These are phyloP conservation scores for Halcyon senegalensis DNA, from an alignment of 2,113 vertebrate genomes.

Conservation along the genomic window DNA sequence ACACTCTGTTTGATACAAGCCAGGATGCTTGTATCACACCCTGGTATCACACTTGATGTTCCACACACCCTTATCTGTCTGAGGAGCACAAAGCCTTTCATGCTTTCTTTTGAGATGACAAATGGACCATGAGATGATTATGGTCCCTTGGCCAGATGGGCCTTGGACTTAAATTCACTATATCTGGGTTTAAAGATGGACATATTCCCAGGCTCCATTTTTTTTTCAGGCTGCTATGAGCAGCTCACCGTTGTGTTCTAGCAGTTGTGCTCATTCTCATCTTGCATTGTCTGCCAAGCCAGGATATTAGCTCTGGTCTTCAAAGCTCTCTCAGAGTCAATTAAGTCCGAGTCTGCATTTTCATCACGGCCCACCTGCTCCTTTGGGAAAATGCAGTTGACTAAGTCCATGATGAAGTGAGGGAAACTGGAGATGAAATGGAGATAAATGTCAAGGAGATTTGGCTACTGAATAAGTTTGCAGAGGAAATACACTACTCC, in stretches of 20 bases:
- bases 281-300: background rate
- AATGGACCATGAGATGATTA: background rate
- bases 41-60: background rate
- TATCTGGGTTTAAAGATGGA: background rate
- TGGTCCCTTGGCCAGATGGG: background rate
- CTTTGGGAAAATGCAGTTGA: background rate
- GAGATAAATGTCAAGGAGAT: conserved; percentile 11
- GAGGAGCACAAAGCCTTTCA: background rate
- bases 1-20: background rate
- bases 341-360: conserved; percentile 16
- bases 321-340: conserved; percentile 5
- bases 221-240: background rate
- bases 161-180: background rate
- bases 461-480: background rate
- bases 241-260: background rate
- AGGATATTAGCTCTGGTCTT: conserved; percentile 5
- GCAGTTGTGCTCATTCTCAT: fast-evolving
- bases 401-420: conserved; percentile 25
- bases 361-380: background rate
- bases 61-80: background rate
- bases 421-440: background rate
- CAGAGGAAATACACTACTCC: background rate
- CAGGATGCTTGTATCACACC: background rate
- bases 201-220: background rate
- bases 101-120: background rate